These are phyloP conservation scores for Drosophila percnosoma DNA, from an alignment of 2,888 invertebrate genomes.

Conservation along the genomic window DNA sequence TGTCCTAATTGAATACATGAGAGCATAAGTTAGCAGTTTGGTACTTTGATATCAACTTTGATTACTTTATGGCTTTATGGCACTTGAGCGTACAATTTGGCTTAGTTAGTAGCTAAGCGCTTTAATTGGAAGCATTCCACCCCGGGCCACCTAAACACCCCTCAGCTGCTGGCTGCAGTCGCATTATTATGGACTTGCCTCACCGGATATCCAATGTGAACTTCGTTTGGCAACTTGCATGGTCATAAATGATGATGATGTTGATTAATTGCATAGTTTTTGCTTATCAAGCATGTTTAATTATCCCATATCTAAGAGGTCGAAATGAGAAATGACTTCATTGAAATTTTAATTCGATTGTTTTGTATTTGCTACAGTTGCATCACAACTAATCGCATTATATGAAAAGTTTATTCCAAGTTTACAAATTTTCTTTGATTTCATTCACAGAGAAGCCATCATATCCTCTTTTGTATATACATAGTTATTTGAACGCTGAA, in stretches of 20 bases:
- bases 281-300: conserved; percentile 49
- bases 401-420: neutral
- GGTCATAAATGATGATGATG: conserved; percentile 51
- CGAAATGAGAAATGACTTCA: neutral
- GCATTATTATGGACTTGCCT: neutral
- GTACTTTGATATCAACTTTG: conserved; percentile 79
- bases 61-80: conserved; percentile 79
- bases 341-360: neutral
- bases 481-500: conserved; percentile 6
- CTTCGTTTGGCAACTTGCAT: conserved; percentile 30
- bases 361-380: neutral
- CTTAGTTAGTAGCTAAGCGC: conserved; percentile 63
- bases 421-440: conserved; percentile 4
- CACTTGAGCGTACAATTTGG: conserved; percentile 78
- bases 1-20: conserved; percentile 79
- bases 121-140: conserved; percentile 6
- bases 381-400: neutral
- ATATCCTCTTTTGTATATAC: neutral
- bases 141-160: neutral
- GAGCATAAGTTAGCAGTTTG: conserved; percentile 78
- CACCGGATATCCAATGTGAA: conserved; percentile 3
- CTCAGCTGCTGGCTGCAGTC: neutral
- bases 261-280: conserved; percentile 62
- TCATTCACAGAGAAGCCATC: neutral
- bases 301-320: conserved; percentile 36